phyloP scores from a whole-genome alignment of 2,113 vertebrate species.

The Scomber scombrus region DNA sequence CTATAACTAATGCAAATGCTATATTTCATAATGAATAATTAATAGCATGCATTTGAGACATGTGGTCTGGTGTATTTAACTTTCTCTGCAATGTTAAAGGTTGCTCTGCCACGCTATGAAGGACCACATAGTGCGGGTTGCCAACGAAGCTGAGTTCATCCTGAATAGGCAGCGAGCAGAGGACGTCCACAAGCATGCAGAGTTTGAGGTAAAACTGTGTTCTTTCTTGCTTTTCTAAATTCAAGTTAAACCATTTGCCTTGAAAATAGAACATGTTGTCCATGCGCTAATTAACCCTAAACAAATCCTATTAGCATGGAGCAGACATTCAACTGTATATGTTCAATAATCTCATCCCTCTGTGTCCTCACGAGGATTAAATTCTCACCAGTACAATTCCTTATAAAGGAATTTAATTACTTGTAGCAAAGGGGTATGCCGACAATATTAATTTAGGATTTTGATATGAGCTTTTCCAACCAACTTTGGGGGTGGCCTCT shows the following conservation, averaged over 20 bases:
- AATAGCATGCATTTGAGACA: background rate
- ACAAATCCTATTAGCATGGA: slow-evolving; percentile 62
- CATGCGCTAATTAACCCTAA: slow-evolving; percentile 39
- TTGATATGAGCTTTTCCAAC: slow-evolving; percentile 40
- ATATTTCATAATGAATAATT: slow-evolving; percentile 8
- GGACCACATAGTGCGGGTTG: slow-evolving; percentile 98
- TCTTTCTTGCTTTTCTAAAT: background rate
- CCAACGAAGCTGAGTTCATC: slow-evolving; percentile 99
- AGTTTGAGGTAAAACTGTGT: slow-evolving; percentile 92
- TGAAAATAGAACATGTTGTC: slow-evolving; percentile 30
- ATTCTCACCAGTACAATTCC: slow-evolving; percentile 40
- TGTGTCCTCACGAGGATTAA: slow-evolving; percentile 70
- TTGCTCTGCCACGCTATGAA: slow-evolving; percentile 98
- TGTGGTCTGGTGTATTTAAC: slow-evolving; percentile 5
- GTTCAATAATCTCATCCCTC: slow-evolving; percentile 62
- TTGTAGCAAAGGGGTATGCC: slow-evolving; percentile 20
- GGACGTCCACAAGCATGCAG: slow-evolving; percentile 97
- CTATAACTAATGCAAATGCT: background rate
- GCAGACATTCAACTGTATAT: slow-evolving; percentile 22
- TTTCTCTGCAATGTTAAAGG: slow-evolving; percentile 76
- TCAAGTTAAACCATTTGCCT: background rate
- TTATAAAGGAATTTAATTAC: slow-evolving; percentile 67
- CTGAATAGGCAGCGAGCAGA: slow-evolving; percentile 97
- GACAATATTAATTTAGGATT: slow-evolving; percentile 55
- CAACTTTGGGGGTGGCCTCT: slow-evolving; percentile 25